Percentiles rank a stretch among this genome's conserved stretches.
phyloP scores from a whole-genome alignment of 2,113 vertebrate genomes.

The Edolisoma coerulescens region DNA sequence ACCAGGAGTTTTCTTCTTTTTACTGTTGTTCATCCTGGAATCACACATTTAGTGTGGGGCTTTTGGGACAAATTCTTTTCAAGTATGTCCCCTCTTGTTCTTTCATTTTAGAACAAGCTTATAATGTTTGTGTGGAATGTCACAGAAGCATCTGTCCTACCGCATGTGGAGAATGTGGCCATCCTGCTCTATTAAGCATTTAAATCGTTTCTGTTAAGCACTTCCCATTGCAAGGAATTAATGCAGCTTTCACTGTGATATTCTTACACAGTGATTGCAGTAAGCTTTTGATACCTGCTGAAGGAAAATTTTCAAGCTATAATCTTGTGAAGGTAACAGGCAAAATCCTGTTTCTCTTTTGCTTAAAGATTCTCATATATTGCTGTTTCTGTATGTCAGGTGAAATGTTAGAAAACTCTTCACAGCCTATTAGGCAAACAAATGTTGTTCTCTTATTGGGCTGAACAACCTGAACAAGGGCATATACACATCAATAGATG shows the following conservation, averaged over 20 bases:
- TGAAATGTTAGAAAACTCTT: neutral
- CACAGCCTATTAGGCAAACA: neutral
- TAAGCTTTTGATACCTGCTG: neutral
- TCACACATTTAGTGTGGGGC: neutral
- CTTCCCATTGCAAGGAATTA: neutral
- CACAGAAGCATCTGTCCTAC: neutral
- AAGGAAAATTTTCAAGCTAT: neutral
- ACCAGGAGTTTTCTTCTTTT: neutral
- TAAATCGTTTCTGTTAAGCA: neutral
- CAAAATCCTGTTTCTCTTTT: neutral
- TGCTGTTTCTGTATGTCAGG: neutral
- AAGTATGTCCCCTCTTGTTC: neutral
- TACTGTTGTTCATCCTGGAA: neutral
- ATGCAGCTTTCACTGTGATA: neutral
- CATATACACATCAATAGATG: neutral
- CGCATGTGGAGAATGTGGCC: neutral
- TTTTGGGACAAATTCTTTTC: neutral
- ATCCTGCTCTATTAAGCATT: neutral
- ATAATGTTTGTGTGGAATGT: neutral
- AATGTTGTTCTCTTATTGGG: neutral
- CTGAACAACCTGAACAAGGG: neutral
- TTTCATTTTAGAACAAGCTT: neutral
- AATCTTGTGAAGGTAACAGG: neutral
- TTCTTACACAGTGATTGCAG: neutral
- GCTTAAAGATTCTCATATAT: neutral